Evolutionary conservation across 2,797 vertebrate genomes (phyloP).

Genomic region (Cirrhinus molitorella): DNA sequence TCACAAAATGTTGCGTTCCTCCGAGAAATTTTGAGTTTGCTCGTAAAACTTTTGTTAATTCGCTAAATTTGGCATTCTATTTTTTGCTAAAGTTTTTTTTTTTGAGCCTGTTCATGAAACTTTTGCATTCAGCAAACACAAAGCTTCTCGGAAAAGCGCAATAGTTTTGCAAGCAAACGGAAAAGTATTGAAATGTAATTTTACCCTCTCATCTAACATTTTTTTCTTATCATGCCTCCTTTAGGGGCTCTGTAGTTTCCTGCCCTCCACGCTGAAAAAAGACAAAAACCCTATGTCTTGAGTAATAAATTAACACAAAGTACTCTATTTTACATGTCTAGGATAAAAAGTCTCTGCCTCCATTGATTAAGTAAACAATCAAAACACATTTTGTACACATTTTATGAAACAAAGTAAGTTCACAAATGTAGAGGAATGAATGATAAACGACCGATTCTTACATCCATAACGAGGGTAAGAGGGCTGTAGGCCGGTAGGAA

Average conservation of each 20-base stretch:
- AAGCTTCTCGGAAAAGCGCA: background rate
- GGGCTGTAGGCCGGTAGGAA: background rate
- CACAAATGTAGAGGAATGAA: conserved; percentile 2
- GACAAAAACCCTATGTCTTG: conserved; percentile 38
- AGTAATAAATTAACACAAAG: conserved; percentile 57
- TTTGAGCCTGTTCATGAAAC: no score
- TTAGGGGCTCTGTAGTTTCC: background rate
- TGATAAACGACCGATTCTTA: background rate
- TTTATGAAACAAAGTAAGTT: conserved; percentile 17
- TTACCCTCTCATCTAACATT: background rate
- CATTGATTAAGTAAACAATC: conserved; percentile 41
- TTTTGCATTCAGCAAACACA: background rate
- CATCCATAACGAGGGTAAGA: background rate
- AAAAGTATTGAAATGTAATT: background rate
- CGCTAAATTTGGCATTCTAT: no score
- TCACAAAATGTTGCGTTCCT: no score
- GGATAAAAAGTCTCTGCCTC: conserved; percentile 34
- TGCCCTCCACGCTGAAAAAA: conserved; percentile 23
- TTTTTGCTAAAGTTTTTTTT: no score
- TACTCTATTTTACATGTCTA: conserved; percentile 45
- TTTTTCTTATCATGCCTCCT: background rate
- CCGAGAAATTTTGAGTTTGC: no score
- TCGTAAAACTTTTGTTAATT: no score
- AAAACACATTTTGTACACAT: conserved; percentile 42
- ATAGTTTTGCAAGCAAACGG: background rate